A percentile compares a stretch with the other conserved stretches of the same genome.
These are phyloP conservation scores for Ephialtes manifestator DNA, from an alignment of 2,888 invertebrate genomes.

Conservation along the genomic window DNA sequence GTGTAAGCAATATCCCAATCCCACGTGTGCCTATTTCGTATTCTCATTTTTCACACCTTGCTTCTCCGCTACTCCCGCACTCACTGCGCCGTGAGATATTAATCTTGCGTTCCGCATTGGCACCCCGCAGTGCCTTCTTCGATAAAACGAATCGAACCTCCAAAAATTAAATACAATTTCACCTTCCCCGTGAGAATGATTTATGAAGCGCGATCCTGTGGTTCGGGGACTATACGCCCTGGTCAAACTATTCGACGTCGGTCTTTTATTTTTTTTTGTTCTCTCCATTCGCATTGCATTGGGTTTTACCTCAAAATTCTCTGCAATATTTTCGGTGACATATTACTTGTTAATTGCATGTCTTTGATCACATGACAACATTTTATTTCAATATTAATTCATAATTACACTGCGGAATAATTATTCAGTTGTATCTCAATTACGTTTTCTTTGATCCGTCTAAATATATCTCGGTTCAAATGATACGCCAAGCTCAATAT, in stretches of 20 bases:
- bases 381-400: background rate
- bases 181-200: conserved; percentile 71
- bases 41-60: conserved; percentile 74
- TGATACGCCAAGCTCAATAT: no score
- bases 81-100: conserved; percentile 71
- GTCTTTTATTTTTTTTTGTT: conserved; percentile 37
- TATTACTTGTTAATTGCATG: background rate
- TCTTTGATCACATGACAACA: background rate
- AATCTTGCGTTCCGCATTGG: conserved; percentile 73
- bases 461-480: no score
- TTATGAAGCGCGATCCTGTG: conserved; percentile 67
- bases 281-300: conserved; percentile 29
- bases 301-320: conserved; percentile 15
- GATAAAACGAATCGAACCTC: conserved; percentile 75
- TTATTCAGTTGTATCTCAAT: background rate
- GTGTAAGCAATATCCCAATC: conserved; percentile 62
- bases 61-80: conserved; percentile 66
- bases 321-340: background rate
- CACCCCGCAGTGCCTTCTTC: conserved; percentile 70
- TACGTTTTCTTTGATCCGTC: background rate
- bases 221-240: conserved; percentile 59
- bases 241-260: conserved; percentile 49
- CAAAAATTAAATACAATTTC: conserved; percentile 75
- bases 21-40: conserved; percentile 69
- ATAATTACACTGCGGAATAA: background rate